Base-by-base conservation (phyloP, 2,113 vertebrate genomes). In the Corythornis cristatus region DNA sequence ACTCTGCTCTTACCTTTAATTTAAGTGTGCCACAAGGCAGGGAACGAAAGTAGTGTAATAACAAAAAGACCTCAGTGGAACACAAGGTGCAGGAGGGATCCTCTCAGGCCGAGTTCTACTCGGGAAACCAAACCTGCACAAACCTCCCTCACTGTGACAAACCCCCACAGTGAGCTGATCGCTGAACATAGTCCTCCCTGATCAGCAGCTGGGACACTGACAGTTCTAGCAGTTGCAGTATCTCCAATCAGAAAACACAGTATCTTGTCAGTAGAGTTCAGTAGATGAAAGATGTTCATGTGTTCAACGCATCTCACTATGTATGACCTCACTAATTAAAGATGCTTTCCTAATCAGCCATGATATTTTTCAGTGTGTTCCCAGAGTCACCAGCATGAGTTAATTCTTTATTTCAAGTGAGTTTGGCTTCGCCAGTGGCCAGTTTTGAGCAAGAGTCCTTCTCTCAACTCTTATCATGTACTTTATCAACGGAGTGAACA, bases 1-100 rank as follows among this genome's bases (percentile, higher is more conserved):
- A 92, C 56, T 73, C 93, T 33, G 46, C 72, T 76, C 78, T 91
- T 75, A 72, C 62, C 46, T 93, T 90, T 94, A 81, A 94, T 88
- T 95, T 95, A 94, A 89, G 82, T 2, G 0, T 62, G 74, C 65
- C 51, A 82, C 89, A 96, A 93, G 70, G 66, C 58, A 94, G 43
- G 43, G 75, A 93, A 92, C 57, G 13, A 84, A 96, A 96, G 72
- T 11, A 22, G 48, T 68, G 81, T 64, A 64, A 33, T 56, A 84
- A 78, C 62, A 62, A 53, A 91, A 66, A 86, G 77, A 68, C 28
- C 58, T 58, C 10, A 4, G 45, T 31, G 64, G 48, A 93, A 82
- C 4, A 2, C 20, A 29, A 29, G n/a, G 65, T 2, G 1, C 0
- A 0, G 67, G 77, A 91, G 35, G 45, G 66, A 92, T 67, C 11